phyloP scores from a whole-genome alignment of 1,140 invertebrate genomes.

The Helicoverpa armigera region DNA sequence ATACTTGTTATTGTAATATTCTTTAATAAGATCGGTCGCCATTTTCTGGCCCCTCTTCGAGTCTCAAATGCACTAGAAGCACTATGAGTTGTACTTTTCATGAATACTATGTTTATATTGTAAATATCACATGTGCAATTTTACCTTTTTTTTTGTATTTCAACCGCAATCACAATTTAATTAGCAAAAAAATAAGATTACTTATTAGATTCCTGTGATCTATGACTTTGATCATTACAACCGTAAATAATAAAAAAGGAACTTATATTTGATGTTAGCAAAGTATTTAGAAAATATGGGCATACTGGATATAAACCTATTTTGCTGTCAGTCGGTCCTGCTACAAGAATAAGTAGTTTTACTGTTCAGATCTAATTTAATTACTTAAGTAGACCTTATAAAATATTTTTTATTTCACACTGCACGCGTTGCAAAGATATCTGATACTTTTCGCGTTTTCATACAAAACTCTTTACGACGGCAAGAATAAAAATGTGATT shows the following conservation, averaged over 20 bases:
- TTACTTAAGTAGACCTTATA: conserved; percentile 27
- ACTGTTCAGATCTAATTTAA: conserved; percentile 16
- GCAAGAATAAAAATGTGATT: background rate
- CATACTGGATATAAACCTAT: background rate
- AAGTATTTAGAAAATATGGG: background rate
- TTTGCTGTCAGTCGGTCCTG: conserved; percentile 6
- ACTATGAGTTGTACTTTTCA: conserved; percentile 24
- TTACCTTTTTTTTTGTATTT: conserved; percentile 26
- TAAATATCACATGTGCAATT: conserved; percentile 46
- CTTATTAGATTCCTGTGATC: too few species aligned
- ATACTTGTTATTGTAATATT: too few species aligned
- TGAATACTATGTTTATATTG: conserved; percentile 41
- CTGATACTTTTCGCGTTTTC: background rate
- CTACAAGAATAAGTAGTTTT: conserved; percentile 1
- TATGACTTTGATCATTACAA: too few species aligned
- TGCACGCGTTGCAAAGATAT: conserved; percentile 24
- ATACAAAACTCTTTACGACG: background rate
- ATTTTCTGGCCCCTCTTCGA: conserved; percentile 19
- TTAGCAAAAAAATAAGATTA: background rate
- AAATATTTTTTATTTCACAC: conserved; percentile 13
- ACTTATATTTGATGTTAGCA: background rate
- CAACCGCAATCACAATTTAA: conserved; percentile 8
- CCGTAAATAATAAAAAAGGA: background rate
- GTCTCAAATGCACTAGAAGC: conserved; percentile 15
- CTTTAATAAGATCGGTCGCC: background rate